Base-by-base conservation (phyloP, 1,140 invertebrate species). In the Chionoecetes opilio region DNA sequence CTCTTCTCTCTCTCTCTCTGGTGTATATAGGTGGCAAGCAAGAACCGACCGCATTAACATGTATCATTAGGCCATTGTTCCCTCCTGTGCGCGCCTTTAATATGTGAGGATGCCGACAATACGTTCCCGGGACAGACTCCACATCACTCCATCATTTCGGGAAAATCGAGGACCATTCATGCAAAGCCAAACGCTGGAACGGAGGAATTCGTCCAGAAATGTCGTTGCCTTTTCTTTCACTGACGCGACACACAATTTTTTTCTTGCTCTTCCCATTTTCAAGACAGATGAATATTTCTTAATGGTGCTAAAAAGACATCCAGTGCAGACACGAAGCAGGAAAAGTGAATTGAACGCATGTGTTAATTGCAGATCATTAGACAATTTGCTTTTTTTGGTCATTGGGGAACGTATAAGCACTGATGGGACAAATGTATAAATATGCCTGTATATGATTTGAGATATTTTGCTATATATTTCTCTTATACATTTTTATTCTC, bases 121-220 rank as follows among this genome's bases (percentile, higher is more conserved):
- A 93, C 92, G 92, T 86, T 86, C 82, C 82, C 82, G 35, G 38
- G n/a, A 93, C 92, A 38, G 92, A 93, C 92, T 87, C 82, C 46
- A 86, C 92, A 93, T 93, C 92, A 82, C 93, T 94, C 93, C 93
- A 94, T 94, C 93, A 94, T 94, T 94, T 94, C 86, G 75, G 88
- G 93, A 94, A 82, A 94, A 94, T 94, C 93, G 93, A 75, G 87
- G 87, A 82, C 87, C 93, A 94, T 94, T 94, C 93, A 94, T 38
- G 93, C 93, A 94, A 90, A 89, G 53, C 86, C 86, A 94, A 94
- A 94, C 93, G 88, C 93, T 82, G 93, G 88, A 89, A 82, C 53
- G 93, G 75, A 90, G 87, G 93, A 94, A 94, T 75, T 94, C 93
- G 93, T 41, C 93, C 93, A 94, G 93, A 94, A 94, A 94, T 94